Percentiles rank a stretch among this genome's conserved stretches.
Evolutionary conservation across 2,797 vertebrate species (phyloP).

Genomic region (Ambastaia sidthimunki): DNA sequence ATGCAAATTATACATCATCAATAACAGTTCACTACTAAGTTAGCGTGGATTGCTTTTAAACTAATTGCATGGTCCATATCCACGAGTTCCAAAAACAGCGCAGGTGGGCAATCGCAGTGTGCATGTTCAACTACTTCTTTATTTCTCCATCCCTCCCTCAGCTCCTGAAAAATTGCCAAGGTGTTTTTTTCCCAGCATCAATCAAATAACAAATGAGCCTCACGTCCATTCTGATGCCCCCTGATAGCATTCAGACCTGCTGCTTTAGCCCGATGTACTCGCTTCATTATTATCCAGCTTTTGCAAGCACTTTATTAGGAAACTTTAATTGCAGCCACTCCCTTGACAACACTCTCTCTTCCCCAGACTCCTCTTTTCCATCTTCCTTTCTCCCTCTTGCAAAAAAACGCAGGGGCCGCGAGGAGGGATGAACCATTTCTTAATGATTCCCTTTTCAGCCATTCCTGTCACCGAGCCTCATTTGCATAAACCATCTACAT

Average conservation of each 20-base stretch:
- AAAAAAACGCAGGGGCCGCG: conserved; percentile 18
- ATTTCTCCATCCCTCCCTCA: conserved; percentile 56
- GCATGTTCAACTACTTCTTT: neutral
- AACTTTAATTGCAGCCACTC: conserved; percentile 58
- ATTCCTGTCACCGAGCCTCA: conserved; percentile 60
- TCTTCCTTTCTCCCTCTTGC: conserved; percentile 54
- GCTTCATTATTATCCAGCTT: conserved; percentile 40
- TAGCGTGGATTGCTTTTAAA: neutral
- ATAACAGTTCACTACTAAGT: neutral
- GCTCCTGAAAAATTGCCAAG: conserved; percentile 45
- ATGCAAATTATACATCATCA: neutral
- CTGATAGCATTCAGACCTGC: conserved; percentile 37
- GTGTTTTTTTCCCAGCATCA: conserved; percentile 32
- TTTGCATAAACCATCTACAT: conserved; percentile 70
- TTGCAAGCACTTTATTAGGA: conserved; percentile 54
- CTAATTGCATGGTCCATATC: neutral
- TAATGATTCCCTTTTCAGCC: conserved; percentile 61
- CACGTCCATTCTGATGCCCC: conserved; percentile 31
- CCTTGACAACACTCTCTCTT: conserved; percentile 65
- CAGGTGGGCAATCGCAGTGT: neutral
- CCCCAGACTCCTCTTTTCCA: conserved; percentile 51
- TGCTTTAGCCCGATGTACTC: conserved; percentile 27
- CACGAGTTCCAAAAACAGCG: conserved; percentile 4
- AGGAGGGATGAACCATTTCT: conserved; percentile 50
- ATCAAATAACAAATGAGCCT: conserved; percentile 47